Conservation (phyloP, 2,113 vertebrate genomes). For the Charina bottae region DNA sequence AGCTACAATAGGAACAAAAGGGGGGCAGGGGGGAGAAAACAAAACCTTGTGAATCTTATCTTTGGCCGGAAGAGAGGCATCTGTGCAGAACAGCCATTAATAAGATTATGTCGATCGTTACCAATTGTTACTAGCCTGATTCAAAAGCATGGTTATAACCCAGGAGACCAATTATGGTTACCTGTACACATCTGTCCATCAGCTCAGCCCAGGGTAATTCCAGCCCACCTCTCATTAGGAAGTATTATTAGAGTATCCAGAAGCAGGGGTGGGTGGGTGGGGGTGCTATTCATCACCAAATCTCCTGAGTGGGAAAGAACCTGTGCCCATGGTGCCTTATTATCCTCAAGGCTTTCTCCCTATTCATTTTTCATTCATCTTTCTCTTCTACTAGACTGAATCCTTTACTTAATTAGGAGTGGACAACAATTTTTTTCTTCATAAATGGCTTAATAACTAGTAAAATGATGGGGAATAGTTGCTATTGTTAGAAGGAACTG, state of each 20-base stretch:
- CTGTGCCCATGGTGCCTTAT: background rate
- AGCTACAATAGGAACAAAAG: constrained; percentile 22
- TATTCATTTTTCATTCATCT: background rate
- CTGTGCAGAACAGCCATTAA: background rate
- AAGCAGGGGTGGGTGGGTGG: background rate
- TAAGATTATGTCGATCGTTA: constrained; percentile 18
- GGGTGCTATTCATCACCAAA: background rate
- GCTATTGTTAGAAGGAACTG: background rate
- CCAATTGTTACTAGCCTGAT: background rate
- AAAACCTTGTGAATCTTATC: background rate
- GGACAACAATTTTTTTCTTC: background rate
- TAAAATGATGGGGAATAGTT: background rate
- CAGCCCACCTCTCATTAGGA: background rate
- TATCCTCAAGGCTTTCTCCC: background rate
- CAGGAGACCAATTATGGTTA: constrained; percentile 36
- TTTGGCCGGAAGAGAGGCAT: background rate
- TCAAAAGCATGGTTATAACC: background rate
- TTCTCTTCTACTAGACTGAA: background rate
- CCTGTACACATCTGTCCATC: background rate
- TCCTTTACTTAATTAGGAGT: background rate
- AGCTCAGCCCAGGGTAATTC: background rate
- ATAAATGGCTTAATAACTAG: background rate
- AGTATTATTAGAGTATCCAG: constrained; percentile 9
- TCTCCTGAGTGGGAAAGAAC: background rate
- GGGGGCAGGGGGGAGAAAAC: background rate